phyloP scores from a whole-genome alignment of 2,113 vertebrate species.

The Thryonomys swinderianus region DNA sequence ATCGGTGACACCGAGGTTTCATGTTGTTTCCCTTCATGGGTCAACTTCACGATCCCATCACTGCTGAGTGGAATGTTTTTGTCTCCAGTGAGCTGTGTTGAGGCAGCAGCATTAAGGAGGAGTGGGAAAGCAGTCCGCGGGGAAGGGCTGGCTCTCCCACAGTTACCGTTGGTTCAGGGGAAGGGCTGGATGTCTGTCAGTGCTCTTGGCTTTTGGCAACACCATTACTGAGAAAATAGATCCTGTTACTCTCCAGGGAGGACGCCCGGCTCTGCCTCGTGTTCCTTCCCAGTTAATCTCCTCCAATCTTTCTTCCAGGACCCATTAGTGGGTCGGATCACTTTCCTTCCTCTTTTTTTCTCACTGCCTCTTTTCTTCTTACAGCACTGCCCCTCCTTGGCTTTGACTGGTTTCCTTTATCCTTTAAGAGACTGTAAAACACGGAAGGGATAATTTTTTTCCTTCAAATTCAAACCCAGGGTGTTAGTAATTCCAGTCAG shows the following conservation, averaged over 20 bases:
- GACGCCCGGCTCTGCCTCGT: neutral
- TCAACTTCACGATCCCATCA: neutral
- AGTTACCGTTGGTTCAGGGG: no score
- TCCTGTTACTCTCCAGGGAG: slow-evolving; percentile 17
- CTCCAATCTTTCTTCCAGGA: slow-evolving; percentile 64
- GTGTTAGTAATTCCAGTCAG: neutral
- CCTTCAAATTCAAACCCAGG: slow-evolving; percentile 6
- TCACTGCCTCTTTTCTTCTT: slow-evolving; percentile 44
- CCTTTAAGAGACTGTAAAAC: slow-evolving; percentile 32
- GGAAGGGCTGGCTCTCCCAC: no score
- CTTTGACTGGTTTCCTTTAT: slow-evolving; percentile 20
- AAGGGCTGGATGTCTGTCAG: slow-evolving; percentile 61
- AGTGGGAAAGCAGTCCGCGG: no score
- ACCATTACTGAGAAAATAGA: slow-evolving; percentile 53
- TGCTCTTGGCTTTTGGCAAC: slow-evolving; percentile 64
- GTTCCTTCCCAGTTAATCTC: slow-evolving; percentile 54
- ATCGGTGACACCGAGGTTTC: neutral
- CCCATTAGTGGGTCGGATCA: slow-evolving; percentile 58
- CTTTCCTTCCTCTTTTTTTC: slow-evolving; percentile 59
- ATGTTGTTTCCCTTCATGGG: slow-evolving; percentile 21
- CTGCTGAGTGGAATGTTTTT: slow-evolving; percentile 22
- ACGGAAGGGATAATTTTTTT: slow-evolving; percentile 14
- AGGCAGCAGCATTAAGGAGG: slow-evolving; percentile 7
- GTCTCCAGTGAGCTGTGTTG: neutral
- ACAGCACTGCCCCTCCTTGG: neutral